Base-by-base conservation (phyloP, 2,113 vertebrate genomes). In the Lucifuga dentata region DNA sequence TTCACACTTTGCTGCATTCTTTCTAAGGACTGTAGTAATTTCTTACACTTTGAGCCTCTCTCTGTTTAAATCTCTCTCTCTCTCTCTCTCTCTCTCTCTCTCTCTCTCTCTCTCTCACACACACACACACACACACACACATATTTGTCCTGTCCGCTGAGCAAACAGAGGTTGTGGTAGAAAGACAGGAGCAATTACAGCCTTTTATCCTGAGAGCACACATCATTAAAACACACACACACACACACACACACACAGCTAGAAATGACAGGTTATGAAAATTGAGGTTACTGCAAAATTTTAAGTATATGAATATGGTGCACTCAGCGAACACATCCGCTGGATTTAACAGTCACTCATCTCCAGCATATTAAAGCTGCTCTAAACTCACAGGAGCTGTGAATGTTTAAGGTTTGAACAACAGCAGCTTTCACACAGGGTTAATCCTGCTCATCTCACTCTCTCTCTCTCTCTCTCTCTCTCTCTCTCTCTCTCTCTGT, bases 121-220 rank as follows among this genome's bases (percentile, higher is more conserved):
- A 53, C 15, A 45, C 13, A 45, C 38, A 35, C 26, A 21, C 26
- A 16, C 38, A 39, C 17, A 49, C 26, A 67, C 39, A 24, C 9
- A 41, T 33, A 40, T 8, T 58, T 46, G 48, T 72, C 65, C 77
- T 85, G 86, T 88, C 88, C 84, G 87, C 86, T 86, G 84, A 92
- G 89, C 85, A 91, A 92, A 91, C 84, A 90, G 71, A 80, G 63
- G 83, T 67, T 74, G 48, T 59, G 46, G 76, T 80, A 80, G 58
- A 83, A 78, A 80, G 85, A 85, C 83, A 76, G 75, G 82, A 64
- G 84, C 81, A 88, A 91, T 92, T 86, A 90, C 83, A 76, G 66
- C 74, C 77, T 82, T 86, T 91, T 89, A 90, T 89, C 68, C 86
- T 43, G 41, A 78, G 75, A 89, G 90, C 85, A 89, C 86, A 91